Evolutionary conservation across 2,113 vertebrate genomes (phyloP).

Genomic region (Cygnus buccinator): DNA sequence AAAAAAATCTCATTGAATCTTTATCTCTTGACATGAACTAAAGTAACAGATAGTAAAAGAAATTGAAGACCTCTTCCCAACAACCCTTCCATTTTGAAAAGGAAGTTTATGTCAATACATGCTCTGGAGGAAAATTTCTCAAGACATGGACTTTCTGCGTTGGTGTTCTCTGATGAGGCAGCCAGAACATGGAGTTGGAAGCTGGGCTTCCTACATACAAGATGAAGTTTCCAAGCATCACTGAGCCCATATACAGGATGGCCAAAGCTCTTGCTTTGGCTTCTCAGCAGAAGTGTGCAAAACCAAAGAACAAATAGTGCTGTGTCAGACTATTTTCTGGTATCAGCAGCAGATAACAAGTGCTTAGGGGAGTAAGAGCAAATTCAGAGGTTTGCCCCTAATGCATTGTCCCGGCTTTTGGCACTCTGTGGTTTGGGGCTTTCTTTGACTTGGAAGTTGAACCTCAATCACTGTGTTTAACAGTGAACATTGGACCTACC

Average conservation of each 20-base stretch:
- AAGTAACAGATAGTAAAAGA: neutral
- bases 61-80: neutral
- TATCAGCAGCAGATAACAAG: neutral
- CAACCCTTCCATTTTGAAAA: neutral
- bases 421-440: neutral
- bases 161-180: neutral
- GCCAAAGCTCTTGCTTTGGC: neutral
- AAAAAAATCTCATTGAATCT: neutral
- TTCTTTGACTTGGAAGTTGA: neutral
- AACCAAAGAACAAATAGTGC: neutral
- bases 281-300: neutral
- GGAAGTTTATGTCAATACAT: rapidly evolving
- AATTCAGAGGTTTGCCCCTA: neutral
- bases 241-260: neutral
- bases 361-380: neutral
- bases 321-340: rapidly evolving
- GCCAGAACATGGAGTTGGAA: neutral
- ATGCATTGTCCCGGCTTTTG: neutral
- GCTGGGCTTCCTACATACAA: neutral
- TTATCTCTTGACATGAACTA: neutral
- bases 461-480: neutral
- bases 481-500: neutral
- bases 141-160: rapidly evolving
- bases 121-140: neutral
- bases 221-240: neutral